Evolutionary conservation across 2,888 invertebrate genomes (phyloP), one percentile per base, ranked within the genome.

Genomic region (Tryphoninae sp.): DNA sequence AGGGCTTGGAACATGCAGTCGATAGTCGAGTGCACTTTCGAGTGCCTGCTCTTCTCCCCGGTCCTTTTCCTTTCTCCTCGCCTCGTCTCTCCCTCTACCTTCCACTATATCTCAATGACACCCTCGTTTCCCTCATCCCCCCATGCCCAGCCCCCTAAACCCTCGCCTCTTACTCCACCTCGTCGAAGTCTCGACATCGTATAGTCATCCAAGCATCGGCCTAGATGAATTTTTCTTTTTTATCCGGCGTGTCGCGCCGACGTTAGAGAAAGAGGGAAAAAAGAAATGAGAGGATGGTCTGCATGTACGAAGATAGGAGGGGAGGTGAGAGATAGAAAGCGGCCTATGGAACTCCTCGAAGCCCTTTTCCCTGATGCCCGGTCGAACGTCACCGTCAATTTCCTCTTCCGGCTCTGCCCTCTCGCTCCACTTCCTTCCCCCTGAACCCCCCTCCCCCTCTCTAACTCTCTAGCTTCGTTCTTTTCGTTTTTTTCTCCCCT

Each of bases 1-100:
- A 53, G 67, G 55, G 45, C 61, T 33, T 51, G 61, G 67, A 61
- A 76, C 68, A 67, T 55, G 80, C 67, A 82, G 78, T 79, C 82
- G 82, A 82, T 82, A 82, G 79, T 82, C 72, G 79, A 82, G 82
- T 82, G 76, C 82, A 73, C 76, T 82, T 82, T 82, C 82, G 79
- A 82, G 82, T 79, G 79, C 16, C 73, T 75, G 73, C 68, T 81
- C 80, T 33, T 71, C 78, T 42, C n/a, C n/a, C 72, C 72, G 72
- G 68, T 65, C 62, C 72, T 65, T 58, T 61, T 53, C 72, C 64
- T 73, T 64, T 64, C 61, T 73, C 75, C 49, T 68, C 71, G 33
- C 33, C 33, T 33, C 33, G 33, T 33, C 33, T 69, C 68, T 59
- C 49, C 78, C 74, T 75, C 78, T 72, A 62, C 73, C 65, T 75